Percentiles rank a stretch among this genome's conserved stretches.
These are phyloP conservation scores for Anthoptus insignis DNA, from an alignment of 2,888 invertebrate genomes.

Conservation along the genomic window DNA sequence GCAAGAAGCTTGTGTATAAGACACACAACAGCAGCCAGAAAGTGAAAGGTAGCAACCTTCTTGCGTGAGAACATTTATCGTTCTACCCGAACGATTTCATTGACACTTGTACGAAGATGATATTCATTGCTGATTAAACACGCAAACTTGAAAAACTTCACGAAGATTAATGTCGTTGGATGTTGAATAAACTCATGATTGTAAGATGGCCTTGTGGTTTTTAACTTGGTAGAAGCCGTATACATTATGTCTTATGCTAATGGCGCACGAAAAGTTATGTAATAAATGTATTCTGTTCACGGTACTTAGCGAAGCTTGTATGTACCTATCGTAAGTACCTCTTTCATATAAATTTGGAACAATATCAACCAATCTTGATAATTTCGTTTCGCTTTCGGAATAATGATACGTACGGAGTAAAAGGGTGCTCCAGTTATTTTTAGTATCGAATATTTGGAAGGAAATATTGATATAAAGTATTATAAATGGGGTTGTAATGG, in stretches of 20 bases:
- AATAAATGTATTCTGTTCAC: constrained; percentile 26
- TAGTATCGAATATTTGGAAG: too few species aligned
- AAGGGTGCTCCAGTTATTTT: too few species aligned
- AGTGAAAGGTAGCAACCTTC: constrained; percentile 47
- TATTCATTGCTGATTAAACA: constrained; percentile 31
- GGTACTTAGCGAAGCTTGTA: constrained; percentile 10
- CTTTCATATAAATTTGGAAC: not conserved
- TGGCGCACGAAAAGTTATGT: constrained; percentile 27
- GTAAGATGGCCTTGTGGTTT: constrained; percentile 12
- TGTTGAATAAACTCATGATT: constrained; percentile 24
- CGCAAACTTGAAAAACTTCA: constrained; percentile 12
- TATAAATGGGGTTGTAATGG: too few species aligned
- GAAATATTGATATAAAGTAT: too few species aligned
- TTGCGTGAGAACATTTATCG: constrained; percentile 38
- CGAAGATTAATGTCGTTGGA: constrained; percentile 25
- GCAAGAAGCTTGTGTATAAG: constrained; percentile 37
- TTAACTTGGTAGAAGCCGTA: constrained; percentile 19
- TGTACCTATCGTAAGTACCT: not conserved
- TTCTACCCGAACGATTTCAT: constrained; percentile 29
- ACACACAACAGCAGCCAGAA: constrained; percentile 40
- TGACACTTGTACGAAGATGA: constrained; percentile 27
- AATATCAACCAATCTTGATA: not conserved
- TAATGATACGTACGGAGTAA: too few species aligned
- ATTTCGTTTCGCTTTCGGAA: not conserved
- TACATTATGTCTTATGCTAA: constrained; percentile 33